Evolutionary conservation across 92 coral and sea anemone genomes (phyloP), one percentile per base, ranked within the genome.

Genomic region (Pocillopora meandrina): DNA sequence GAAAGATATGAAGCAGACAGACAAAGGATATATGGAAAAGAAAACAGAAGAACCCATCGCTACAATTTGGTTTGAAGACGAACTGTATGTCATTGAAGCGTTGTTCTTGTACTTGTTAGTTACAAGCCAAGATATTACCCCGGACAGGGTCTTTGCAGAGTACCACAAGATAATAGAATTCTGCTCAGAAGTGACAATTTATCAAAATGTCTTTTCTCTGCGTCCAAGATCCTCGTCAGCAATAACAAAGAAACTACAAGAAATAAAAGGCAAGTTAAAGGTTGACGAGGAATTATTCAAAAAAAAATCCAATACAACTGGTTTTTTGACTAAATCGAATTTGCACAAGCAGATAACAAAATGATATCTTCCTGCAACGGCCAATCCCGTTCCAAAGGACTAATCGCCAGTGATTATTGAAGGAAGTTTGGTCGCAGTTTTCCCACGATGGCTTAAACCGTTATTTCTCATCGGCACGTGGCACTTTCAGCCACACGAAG

Each of bases 261-360:
- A 76, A 26, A 26, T 26, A 26, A 26, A 26, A 26, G 26, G 26
- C 26, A 26, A 26, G 26, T 26, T 26, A 26, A 26, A 26, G 26
- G 26, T 26, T 26, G 26, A 26, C 26, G 26, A 26, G 26, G 26
- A 26, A 26, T 26, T 26, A 26, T 26, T 26, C 26, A 58, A 60
- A 80, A 89, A 10, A 87, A 84, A 34, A 78, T 78, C 74, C 78
- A 89, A 66, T 85, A 72, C 74, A 80, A 71, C 59, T 21, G 70
- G 70, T 65, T 65, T 10, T 65, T 20, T 63, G 67, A 63, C 67
- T 63, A 61, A 10, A 60, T 60, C 74, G 74, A 11, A 69, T 69
- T 69, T 69, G 78, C 78, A 56, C 62, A 10, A 74, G 20, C 63
- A 56, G 78, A 74, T 74, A 56, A 74, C 65, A 52, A 23, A 56